phyloP scores from a whole-genome alignment of 2,888 invertebrate genomes.

The Tipula helvola region DNA sequence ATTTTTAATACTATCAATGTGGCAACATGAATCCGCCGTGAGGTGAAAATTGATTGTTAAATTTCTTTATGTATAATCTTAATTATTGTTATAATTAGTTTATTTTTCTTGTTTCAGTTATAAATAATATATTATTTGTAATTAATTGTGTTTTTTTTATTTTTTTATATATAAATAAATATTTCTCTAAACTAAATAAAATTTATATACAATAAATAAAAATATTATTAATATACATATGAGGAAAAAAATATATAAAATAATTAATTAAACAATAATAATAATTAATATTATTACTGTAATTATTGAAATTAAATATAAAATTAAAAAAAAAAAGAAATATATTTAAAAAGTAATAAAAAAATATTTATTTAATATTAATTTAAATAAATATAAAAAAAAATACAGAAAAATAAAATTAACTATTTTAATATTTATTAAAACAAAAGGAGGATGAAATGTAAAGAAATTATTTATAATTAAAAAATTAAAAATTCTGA shows the following conservation, averaged over 20 bases:
- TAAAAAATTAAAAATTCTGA: background rate
- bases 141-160: background rate
- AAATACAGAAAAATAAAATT: background rate
- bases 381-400: background rate
- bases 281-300: background rate
- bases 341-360: background rate
- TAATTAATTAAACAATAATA: background rate
- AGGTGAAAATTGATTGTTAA: constrained; percentile 6
- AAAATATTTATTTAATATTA: background rate
- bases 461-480: background rate
- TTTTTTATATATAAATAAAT: background rate
- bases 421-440: background rate
- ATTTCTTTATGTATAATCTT: background rate
- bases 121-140: background rate
- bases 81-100: background rate
- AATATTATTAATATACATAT: background rate
- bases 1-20: constrained; percentile 5
- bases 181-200: background rate
- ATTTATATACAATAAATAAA: background rate
- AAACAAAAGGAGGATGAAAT: background rate
- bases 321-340: background rate
- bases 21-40: background rate
- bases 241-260: background rate
- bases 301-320: background rate
- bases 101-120: background rate